A percentile compares a stretch with the other conserved stretches of the same genome.
Evolutionary conservation across 2,888 invertebrate genomes (phyloP).

Genomic region (Calameuta idolon): DNA sequence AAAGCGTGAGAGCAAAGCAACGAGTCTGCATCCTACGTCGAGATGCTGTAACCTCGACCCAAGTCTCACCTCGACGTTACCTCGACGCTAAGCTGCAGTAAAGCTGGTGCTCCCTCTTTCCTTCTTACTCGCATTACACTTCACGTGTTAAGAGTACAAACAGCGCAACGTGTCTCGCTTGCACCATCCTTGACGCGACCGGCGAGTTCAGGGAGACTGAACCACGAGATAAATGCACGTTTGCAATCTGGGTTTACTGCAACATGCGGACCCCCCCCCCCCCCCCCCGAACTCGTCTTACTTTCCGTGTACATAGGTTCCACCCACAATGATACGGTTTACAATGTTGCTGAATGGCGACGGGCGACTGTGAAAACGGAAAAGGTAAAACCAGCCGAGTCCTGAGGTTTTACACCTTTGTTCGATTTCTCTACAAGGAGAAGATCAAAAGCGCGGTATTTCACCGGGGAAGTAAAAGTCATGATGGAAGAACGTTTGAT

Average conservation of each 20-base stretch:
- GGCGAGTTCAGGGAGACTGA: background rate
- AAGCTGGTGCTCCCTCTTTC: background rate
- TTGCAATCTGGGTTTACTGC: slow-evolving; percentile 57
- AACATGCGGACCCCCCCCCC: slow-evolving; percentile 21
- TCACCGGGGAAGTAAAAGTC: background rate
- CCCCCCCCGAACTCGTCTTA: background rate
- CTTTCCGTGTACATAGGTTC: slow-evolving; percentile 14
- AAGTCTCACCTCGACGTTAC: background rate
- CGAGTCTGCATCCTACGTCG: slow-evolving; percentile 3
- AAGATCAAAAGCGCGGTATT: background rate
- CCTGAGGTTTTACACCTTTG: background rate
- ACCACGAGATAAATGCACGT: slow-evolving; percentile 42
- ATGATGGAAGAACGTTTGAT: background rate
- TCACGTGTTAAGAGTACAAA: background rate
- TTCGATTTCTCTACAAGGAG: background rate
- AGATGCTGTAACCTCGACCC: slow-evolving; percentile 5
- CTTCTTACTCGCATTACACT: background rate
- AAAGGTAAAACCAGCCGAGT: background rate
- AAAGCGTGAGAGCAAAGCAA: background rate
- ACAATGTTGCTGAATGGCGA: background rate
- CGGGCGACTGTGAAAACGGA: background rate
- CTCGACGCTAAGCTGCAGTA: background rate
- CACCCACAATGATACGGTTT: background rate
- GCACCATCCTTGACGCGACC: slow-evolving; percentile 10
- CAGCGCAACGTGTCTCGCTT: background rate